Evolutionary conservation across 2,888 invertebrate genomes (phyloP), one percentile per base, ranked within the genome.

Genomic region (Drosophila dives): DNA sequence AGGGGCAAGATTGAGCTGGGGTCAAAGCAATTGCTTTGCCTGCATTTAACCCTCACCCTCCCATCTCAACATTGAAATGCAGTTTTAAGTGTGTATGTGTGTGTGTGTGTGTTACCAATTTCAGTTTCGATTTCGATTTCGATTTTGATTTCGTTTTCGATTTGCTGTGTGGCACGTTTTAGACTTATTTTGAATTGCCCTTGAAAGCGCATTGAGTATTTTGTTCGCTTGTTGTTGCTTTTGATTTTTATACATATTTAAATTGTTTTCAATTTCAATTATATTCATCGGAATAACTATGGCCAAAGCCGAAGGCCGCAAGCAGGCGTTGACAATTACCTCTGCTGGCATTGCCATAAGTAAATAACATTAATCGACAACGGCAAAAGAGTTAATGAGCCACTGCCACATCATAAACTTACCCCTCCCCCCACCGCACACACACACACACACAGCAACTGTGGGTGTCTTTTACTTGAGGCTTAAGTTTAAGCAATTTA

Each of bases 31-130:
- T 66, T 66, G 56, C 49, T 67, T 73, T 72, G 56, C 74, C 67
- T 58, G 55, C 55, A 60, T 36, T 60, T 64, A 66, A 42, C 75
- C 85, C 66, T 81, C 77, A 82, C 65, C 64, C 77, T 79, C 65
- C 65, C 66, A 29, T 29, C 29, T 51, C 64, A 74, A 73, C 73
- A 72, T 77, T 84, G 81, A 72, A 83, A 86, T 86, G 86, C 82
- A 82, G 67, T 82, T 81, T 72, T 59, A 40, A 38, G 12, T 29
- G 56, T 55, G 26, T 60, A 17, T 60, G 51, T 55, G 60, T 50
- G 38, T 12, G 15, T 26, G 45, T 56, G 29, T 50, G 58, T 49
- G 40, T 72, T 45, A 45, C 34, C 61, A 59, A 62, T 54, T 64
- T 56, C 53, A 38, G 51, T 79, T 67, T 64, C 53, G 34, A 61